A percentile compares a stretch with the other conserved stretches of the same genome.
phyloP scores from a whole-genome alignment of 2,797 vertebrate species.

The Chelidonichthys spinosus region DNA sequence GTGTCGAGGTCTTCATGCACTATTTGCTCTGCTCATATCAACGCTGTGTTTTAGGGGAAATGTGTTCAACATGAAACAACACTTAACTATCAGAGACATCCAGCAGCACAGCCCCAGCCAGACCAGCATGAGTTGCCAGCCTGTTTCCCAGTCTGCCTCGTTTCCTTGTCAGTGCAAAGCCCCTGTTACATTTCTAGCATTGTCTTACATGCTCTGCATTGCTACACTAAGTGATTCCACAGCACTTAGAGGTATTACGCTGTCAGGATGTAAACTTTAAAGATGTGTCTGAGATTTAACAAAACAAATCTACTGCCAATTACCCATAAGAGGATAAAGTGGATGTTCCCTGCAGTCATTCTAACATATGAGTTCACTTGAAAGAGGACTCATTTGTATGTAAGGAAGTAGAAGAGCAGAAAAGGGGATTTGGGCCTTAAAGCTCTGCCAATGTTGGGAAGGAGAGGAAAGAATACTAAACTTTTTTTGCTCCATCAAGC shows the following conservation, averaged over 20 bases:
- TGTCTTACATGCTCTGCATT: constrained; percentile 49
- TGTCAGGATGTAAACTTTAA: constrained; percentile 68
- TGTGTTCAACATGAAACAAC: constrained; percentile 1
- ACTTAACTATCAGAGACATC: constrained; percentile 3
- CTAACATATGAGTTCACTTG: constrained; percentile 58
- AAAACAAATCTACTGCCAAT: constrained; percentile 72
- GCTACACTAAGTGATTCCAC: constrained; percentile 55
- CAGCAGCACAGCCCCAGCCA: constrained; percentile 13
- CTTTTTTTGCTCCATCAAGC: constrained; percentile 42
- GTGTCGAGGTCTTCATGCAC: background rate
- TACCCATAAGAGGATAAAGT: constrained; percentile 60
- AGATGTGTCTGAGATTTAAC: constrained; percentile 67
- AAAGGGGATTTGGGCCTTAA: constrained; percentile 66
- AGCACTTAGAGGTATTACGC: constrained; percentile 60
- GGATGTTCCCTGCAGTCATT: constrained; percentile 58
- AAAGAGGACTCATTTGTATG: constrained; percentile 79
- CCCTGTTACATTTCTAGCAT: constrained; percentile 38
- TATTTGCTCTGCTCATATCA: constrained; percentile 3
- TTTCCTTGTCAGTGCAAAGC: constrained; percentile 49
- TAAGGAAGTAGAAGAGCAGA: constrained; percentile 57
- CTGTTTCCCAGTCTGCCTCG: constrained; percentile 22
- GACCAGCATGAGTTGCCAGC: constrained; percentile 5
- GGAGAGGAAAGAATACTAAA: constrained; percentile 71
- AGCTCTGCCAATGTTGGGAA: constrained; percentile 57
- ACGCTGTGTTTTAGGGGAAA: background rate